These are phyloP conservation scores for Pachymerium ferrugineum DNA, from an alignment of 2,888 invertebrate species.

Conservation along the genomic window DNA sequence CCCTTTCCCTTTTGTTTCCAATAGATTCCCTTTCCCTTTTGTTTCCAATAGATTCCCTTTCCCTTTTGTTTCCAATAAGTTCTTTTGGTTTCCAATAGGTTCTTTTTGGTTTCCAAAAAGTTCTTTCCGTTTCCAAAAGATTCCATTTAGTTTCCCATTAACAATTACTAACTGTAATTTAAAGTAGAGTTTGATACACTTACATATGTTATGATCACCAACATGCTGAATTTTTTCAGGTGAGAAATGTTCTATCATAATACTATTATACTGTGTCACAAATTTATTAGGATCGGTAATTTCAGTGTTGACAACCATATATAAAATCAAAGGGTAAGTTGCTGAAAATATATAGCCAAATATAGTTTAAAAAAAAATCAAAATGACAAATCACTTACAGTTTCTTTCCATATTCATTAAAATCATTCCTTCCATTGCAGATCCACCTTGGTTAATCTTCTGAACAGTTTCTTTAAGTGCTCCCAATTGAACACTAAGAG, in stretches of 20 bases:
- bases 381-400: not conserved
- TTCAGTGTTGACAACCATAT: constrained; percentile 28
- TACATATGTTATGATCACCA: constrained; percentile 30
- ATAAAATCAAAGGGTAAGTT: constrained; percentile 28
- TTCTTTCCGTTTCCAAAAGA: too few relatives aligned
- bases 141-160: too few relatives aligned
- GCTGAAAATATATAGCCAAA: not conserved
- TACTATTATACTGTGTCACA: constrained; percentile 29
- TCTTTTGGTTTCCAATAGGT: too few relatives aligned
- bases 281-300: constrained; percentile 30
- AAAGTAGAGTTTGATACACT: not conserved
- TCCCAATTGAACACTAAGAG: constrained; percentile 26
- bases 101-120: too few relatives aligned
- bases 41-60: too few relatives aligned
- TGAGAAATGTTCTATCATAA: constrained; percentile 27
- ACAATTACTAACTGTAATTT: not conserved
- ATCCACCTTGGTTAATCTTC: constrained; percentile 21
- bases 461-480: constrained; percentile 25
- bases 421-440: constrained; percentile 30
- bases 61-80: too few relatives aligned
- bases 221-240: constrained; percentile 31
- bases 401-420: constrained; percentile 31
- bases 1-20: too few relatives aligned
- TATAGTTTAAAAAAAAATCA: not conserved
- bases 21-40: too few relatives aligned